A percentile compares a stretch with the other conserved stretches of the same genome.
Conservation (phyloP, 2,888 invertebrate species). For the Pristionchus entomophagus region DNA sequence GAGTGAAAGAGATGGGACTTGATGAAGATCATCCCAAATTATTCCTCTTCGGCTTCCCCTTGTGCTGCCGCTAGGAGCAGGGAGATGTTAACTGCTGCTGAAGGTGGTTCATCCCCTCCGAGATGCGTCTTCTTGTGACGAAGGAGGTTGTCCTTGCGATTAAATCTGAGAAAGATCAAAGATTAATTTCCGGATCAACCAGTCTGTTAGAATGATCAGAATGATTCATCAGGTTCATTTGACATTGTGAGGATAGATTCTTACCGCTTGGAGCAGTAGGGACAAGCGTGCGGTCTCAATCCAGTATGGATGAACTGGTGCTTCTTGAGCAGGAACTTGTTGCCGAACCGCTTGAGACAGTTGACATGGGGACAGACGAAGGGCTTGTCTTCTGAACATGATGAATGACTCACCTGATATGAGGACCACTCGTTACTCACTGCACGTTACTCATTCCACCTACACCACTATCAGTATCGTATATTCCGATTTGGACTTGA, state of each 20-base stretch:
- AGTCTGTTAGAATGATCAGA: not conserved
- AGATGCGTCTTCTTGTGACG: slow-evolving; percentile 75
- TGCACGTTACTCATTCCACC: no score
- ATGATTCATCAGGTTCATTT: not conserved
- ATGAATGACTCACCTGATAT: not conserved
- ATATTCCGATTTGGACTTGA: no score
- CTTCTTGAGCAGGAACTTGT: slow-evolving; percentile 76
- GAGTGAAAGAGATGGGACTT: not conserved
- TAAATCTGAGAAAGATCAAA: slow-evolving; percentile 66
- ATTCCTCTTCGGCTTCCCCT: not conserved
- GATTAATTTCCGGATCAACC: no score
- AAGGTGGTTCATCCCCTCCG: not conserved
- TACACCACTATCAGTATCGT: no score
- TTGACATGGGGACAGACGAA: slow-evolving; percentile 70
- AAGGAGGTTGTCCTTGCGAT: slow-evolving; percentile 75
- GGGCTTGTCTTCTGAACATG: slow-evolving; percentile 68
- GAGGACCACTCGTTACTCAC: not conserved
- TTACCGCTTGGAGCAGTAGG: slow-evolving; percentile 73
- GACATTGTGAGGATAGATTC: no score
- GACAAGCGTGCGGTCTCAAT: slow-evolving; percentile 74
- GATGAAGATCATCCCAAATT: not conserved
- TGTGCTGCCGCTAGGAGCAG: not conserved
- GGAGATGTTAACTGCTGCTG: not conserved
- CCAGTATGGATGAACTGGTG: slow-evolving; percentile 76
- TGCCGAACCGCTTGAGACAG: slow-evolving; percentile 74